phyloP scores from a whole-genome alignment of 2,113 vertebrate species.

The Takifugu bimaculatus region DNA sequence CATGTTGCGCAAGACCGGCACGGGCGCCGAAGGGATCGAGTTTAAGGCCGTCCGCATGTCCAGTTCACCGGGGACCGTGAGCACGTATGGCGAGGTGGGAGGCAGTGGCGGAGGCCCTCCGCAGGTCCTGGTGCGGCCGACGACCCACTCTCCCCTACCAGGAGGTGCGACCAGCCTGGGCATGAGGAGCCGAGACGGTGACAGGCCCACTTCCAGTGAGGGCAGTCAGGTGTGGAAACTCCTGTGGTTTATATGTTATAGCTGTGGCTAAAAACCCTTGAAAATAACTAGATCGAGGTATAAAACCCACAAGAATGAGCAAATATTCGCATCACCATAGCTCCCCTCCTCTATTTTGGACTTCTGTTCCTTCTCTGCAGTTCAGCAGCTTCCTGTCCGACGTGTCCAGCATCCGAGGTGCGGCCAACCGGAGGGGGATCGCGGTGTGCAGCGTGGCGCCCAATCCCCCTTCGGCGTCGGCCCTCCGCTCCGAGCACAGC shows the following conservation, averaged over 20 bases:
- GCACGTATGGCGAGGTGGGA: slow-evolving; percentile 63
- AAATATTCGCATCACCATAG: neutral
- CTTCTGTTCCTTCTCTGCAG: slow-evolving; percentile 51
- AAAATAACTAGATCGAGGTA: neutral
- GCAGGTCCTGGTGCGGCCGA: slow-evolving; percentile 88
- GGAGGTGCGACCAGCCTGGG: slow-evolving; percentile 35
- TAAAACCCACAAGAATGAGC: neutral
- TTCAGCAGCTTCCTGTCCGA: slow-evolving; percentile 89
- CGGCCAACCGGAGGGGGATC: slow-evolving; percentile 82
- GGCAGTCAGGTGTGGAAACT: slow-evolving; percentile 49
- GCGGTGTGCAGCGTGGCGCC: slow-evolving; percentile 96
- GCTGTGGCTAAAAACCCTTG: neutral
- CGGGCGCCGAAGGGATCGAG: slow-evolving; percentile 73
- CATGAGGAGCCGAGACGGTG: slow-evolving; percentile 37
- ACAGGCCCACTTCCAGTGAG: slow-evolving; percentile 53
- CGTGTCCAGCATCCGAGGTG: slow-evolving; percentile 76
- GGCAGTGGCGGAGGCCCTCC: slow-evolving; percentile 80
- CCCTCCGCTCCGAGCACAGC: slow-evolving; percentile 81
- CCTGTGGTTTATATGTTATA: neutral
- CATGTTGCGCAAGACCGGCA: slow-evolving; percentile 83
- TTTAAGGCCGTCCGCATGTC: slow-evolving; percentile 79
- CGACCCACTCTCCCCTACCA: slow-evolving; percentile 76
- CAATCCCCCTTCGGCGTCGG: slow-evolving; percentile 81
- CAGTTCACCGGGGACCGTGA: slow-evolving; percentile 69
- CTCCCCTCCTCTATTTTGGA: neutral